A percentile compares a stretch with the other conserved stretches of the same genome.
These are phyloP conservation scores for Brachynemurus nebulosus DNA, from an alignment of 2,888 invertebrate genomes.

Conservation along the genomic window DNA sequence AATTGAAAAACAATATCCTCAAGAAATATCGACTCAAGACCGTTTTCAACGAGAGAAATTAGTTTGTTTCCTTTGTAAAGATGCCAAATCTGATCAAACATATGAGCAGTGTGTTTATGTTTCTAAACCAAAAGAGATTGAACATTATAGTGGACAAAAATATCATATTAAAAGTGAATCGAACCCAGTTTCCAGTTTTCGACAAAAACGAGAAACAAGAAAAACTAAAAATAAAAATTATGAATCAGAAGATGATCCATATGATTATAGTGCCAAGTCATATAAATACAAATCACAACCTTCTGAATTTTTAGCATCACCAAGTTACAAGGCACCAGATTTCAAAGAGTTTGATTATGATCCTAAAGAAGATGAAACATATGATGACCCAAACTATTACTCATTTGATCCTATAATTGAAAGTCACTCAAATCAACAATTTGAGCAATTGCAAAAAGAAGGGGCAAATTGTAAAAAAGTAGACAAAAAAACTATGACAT, in stretches of 20 bases:
- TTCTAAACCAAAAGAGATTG: conserved; percentile 31
- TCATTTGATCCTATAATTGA: conserved; percentile 32
- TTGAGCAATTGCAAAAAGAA: conserved; percentile 45
- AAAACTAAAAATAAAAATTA: conserved; percentile 20
- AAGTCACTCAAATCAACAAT: conserved; percentile 45
- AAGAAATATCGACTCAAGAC: conserved; percentile 22
- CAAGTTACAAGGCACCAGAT: conserved; percentile 29
- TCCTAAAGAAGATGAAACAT: conserved; percentile 30
- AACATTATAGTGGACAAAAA: conserved; percentile 28
- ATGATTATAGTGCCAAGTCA: conserved; percentile 34
- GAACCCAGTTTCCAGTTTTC: conserved; percentile 19
- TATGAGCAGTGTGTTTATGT: conserved; percentile 44
- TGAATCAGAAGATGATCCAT: conserved; percentile 36
- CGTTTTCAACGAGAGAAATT: conserved; percentile 27
- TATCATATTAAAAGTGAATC: conserved; percentile 21
- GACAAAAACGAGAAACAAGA: conserved; percentile 31
- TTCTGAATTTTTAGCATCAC: conserved; percentile 37
- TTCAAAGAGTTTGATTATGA: conserved; percentile 30
- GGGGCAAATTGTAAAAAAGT: conserved; percentile 51
- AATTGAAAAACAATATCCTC: conserved; percentile 36
- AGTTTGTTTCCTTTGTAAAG: conserved; percentile 40
- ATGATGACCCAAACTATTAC: conserved; percentile 37
- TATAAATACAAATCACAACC: conserved; percentile 34
- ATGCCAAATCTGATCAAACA: conserved; percentile 37
- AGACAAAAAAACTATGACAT: conserved; percentile 49